phyloP scores from a whole-genome alignment of 2,113 vertebrate species.

The Lepisosteus osseus region DNA sequence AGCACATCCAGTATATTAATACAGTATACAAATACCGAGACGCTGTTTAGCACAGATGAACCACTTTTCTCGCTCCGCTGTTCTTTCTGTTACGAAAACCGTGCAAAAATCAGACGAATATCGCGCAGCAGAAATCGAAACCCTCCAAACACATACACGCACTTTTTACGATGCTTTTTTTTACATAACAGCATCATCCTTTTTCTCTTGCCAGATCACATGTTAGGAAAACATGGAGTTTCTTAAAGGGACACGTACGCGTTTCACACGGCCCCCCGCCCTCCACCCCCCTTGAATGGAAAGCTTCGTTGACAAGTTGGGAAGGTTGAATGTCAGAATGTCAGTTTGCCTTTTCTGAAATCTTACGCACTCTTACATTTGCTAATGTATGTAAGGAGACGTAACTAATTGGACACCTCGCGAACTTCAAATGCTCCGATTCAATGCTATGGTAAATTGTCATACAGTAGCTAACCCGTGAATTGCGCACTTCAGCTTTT shows the following conservation, averaged over 20 bases:
- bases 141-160: constrained; percentile 3
- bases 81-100: constrained; percentile 1
- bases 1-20: not conserved
- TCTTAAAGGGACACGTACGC: constrained; percentile 73
- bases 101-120: constrained; percentile 3
- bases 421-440: no score
- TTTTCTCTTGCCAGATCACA: constrained; percentile 72
- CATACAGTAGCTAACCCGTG: no score
- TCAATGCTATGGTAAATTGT: no score
- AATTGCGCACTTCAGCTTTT: no score
- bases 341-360: no score
- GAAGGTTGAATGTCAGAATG: no score
- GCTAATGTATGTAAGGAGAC: no score
- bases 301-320: no score
- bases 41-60: not conserved
- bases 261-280: not conserved
- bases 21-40: constrained; percentile 5
- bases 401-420: no score
- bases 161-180: constrained; percentile 48
- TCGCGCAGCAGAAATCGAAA: constrained; percentile 10
- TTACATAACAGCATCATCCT: constrained; percentile 76
- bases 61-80: not conserved
- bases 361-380: no score
- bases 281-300: not conserved
- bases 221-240: constrained; percentile 75